Base-by-base conservation (phyloP, 2,113 vertebrate genomes). In the Glareola pratincola region DNA sequence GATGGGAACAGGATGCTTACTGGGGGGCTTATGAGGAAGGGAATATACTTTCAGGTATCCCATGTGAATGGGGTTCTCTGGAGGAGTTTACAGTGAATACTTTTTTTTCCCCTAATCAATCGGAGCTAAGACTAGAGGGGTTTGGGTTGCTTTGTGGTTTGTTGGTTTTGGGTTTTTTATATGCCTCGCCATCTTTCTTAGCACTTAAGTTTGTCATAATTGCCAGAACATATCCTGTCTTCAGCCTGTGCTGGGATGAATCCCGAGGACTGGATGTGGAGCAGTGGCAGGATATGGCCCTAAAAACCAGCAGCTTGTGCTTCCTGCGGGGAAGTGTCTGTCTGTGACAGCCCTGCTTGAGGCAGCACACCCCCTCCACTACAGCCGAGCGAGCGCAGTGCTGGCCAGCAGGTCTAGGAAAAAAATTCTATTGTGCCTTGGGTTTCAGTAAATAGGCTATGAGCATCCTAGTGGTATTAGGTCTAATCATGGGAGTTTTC, bases 361-460 rank as follows among this genome's bases (percentile, higher is more conserved):
- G 60, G 80, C 56, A 85, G 43, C 0, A 9, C 14, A 34, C 7
- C 39, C 59, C 50, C 41, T 77, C 48, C 11, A 3, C 68, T 4
- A 37, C 56, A 43, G 54, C 1, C 4, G 29, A 79, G 45, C 0
- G 0, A 83, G 59, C 0, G 0, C 27, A 47, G 19, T 32, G 27
- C 4, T 34, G 79, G 50, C 63, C 39, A 74, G 69, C 47, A 72
- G 37, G 10, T 79, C 71, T 50, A 71, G 59, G 37, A 20, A 23
- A 56, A 73, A 71, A 47, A 71, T 10, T 37, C 57, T 88, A 0
- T 89, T 92, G 79, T 84, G 68, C 16, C 75, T 85, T 59, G 53
- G 32, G 29, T 87, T 92, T 83, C 36, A 47, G 75, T 84, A 90
- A 88, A 67, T 77, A 76, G 20, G 45, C 59, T 72, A 6, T 29